Evolutionary conservation across 2,113 vertebrate genomes (phyloP).

Genomic region (Panthera tigris): DNA sequence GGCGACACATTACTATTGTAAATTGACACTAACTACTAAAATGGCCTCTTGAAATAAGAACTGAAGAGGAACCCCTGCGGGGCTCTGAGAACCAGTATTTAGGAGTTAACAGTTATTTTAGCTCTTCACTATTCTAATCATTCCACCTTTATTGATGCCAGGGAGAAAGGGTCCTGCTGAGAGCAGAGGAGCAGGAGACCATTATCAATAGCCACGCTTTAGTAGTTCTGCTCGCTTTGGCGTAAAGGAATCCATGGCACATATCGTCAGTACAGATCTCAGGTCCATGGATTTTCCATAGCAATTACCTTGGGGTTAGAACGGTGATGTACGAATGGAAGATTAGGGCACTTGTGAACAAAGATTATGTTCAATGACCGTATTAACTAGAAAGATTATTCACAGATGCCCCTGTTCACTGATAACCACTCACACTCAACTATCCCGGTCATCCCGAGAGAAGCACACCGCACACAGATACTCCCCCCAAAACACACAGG

Average conservation of each 20-base stretch:
- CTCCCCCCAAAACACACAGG: background rate
- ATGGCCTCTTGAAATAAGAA: background rate
- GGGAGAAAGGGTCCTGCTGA: background rate
- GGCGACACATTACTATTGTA: background rate
- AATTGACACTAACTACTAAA: background rate
- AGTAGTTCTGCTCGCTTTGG: background rate
- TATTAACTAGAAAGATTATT: background rate
- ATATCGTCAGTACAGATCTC: background rate
- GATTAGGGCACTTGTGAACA: background rate
- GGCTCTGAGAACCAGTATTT: background rate
- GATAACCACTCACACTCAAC: rapidly evolving
- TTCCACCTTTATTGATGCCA: background rate
- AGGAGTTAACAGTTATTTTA: background rate
- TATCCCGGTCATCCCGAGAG: background rate
- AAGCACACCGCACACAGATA: background rate
- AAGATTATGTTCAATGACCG: background rate
- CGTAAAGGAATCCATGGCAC: background rate
- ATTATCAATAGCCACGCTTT: background rate
- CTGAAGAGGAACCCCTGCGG: background rate
- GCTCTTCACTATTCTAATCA: background rate
- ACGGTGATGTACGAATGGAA: background rate
- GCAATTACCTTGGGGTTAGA: background rate
- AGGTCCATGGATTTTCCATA: background rate
- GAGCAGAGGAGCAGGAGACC: rapidly evolving
- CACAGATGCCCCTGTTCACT: rapidly evolving